Evolutionary conservation across 1,140 invertebrate genomes (phyloP).

Genomic region (Rhyzopertha dominica): DNA sequence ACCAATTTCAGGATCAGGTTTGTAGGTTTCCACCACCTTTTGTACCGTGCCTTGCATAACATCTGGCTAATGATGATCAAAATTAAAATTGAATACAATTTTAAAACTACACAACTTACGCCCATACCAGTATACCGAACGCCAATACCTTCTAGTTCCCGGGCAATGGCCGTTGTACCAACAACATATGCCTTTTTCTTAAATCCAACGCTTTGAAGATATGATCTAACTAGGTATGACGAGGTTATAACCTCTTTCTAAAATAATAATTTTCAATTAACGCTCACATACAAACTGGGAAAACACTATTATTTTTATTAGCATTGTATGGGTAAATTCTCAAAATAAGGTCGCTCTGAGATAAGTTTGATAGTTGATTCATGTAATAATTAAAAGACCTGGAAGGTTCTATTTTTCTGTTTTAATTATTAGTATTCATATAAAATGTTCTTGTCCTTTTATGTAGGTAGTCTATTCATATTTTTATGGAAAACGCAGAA

Average conservation of each 20-base stretch:
- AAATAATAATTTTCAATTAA: slow-evolving; percentile 15
- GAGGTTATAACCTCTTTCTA: slow-evolving; percentile 81
- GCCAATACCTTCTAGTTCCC: slow-evolving; percentile 74
- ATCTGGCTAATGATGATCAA: slow-evolving; percentile 53
- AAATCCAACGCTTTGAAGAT: slow-evolving; percentile 69
- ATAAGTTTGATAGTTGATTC: too few species aligned
- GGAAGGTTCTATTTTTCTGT: too few species aligned
- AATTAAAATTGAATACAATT: slow-evolving; percentile 1
- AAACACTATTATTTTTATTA: too few species aligned
- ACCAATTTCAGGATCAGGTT: slow-evolving; percentile 71
- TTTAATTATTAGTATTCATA: too few species aligned
- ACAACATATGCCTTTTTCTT: slow-evolving; percentile 83
- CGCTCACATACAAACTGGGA: too few species aligned
- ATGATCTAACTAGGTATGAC: slow-evolving; percentile 74
- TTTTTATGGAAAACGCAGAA: too few species aligned
- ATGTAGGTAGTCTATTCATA: too few species aligned
- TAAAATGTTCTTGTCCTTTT: too few species aligned
- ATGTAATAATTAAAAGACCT: too few species aligned
- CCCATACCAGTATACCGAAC: slow-evolving; percentile 72
- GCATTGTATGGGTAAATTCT: too few species aligned
- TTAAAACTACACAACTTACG: slow-evolving; percentile 48
- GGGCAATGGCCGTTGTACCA: slow-evolving; percentile 71
- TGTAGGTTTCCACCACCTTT: slow-evolving; percentile 47
- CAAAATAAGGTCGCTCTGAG: too few species aligned
- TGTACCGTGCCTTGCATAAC: slow-evolving; percentile 45